Evolutionary conservation across 2,113 vertebrate genomes (phyloP), one percentile per base, ranked within the genome.

Genomic region (Stercorarius parasiticus): DNA sequence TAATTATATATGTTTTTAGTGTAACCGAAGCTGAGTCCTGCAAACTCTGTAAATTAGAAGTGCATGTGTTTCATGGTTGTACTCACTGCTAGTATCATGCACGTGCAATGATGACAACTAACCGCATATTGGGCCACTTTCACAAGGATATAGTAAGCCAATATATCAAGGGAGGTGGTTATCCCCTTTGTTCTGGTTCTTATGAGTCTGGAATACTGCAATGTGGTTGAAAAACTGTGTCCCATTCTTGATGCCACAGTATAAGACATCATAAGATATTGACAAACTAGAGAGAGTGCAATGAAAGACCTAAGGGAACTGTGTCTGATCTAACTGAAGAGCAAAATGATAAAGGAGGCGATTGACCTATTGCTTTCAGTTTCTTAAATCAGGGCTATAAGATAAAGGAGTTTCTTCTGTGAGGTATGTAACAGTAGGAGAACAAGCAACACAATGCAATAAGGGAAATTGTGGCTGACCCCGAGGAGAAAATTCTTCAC

Each of bases 191-290:
- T 58, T 15, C 10, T n/a, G 11, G 7, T 67, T 64, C 13, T 29
- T 77, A 32, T 4, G 13, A 49, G 69, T 5, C 9, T 58, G 32
- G 58, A 81, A 90, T 67, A n/a, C 15, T 29, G 11, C 13, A 72
- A 49, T 0, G 0, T 18, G 3, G 8, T 13, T 27, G 13, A 32
- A 69, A 82, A 88, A 30, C 5, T 5, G 5, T 58, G 29, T 62
- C 12, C 15, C 11, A 23, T 67, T 77, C 80, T 80, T 56, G 22
- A 47, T 58, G 4, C 4, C 40, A 38, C 21, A 30, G 7, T 36
- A 7, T 45, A 56, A 80, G 26, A 66, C 15, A 49, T 49, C 47
- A 11, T 49, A 22, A 61, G 19, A n/a, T 13, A 3, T 18, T 38
- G 22, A 34, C 6, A 83, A 76, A 66, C 25, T 29, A 71, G 53